Evolutionary conservation across 2,888 invertebrate genomes (phyloP).

Genomic region (Apotomis betuletana): DNA sequence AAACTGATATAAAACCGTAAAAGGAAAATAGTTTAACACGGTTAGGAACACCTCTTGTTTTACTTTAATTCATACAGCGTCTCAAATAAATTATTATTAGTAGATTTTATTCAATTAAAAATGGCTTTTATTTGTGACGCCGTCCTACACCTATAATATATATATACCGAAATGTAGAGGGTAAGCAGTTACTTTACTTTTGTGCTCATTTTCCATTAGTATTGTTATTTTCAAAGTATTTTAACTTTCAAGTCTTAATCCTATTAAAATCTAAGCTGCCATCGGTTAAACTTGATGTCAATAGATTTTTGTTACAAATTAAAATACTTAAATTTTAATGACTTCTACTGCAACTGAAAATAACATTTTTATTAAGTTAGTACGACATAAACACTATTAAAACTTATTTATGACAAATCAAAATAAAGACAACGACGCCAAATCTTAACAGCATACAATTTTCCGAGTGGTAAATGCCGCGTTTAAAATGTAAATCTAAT

Average conservation of each 20-base stretch:
- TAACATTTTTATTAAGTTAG: too few species aligned
- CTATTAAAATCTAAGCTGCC: constrained; percentile 14
- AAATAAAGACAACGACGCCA: too few species aligned
- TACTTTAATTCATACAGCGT: constrained; percentile 4
- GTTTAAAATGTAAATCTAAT: not conserved
- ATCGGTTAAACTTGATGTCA: not conserved
- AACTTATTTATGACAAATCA: too few species aligned
- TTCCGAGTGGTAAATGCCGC: not conserved
- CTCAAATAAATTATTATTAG: too few species aligned
- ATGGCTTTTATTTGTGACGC: not conserved
- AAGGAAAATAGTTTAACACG: not conserved
- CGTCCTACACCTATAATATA: constrained; percentile 2
- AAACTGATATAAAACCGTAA: not conserved
- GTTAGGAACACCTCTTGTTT: constrained; percentile 29
- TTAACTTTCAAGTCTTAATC: constrained; percentile 26
- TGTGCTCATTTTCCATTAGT: constrained; percentile 40
- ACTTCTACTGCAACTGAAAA: too few species aligned
- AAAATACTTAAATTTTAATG: not conserved
- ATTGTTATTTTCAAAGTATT: constrained; percentile 22
- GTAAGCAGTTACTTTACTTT: constrained; percentile 31
- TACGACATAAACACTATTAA: too few species aligned
- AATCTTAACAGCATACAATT: too few species aligned
- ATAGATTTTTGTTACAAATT: not conserved
- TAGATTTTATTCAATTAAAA: too few species aligned
- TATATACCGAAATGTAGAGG: constrained; percentile 8